Conservation (phyloP, 2,797 vertebrate species). For the Gambusia yucatana region DNA sequence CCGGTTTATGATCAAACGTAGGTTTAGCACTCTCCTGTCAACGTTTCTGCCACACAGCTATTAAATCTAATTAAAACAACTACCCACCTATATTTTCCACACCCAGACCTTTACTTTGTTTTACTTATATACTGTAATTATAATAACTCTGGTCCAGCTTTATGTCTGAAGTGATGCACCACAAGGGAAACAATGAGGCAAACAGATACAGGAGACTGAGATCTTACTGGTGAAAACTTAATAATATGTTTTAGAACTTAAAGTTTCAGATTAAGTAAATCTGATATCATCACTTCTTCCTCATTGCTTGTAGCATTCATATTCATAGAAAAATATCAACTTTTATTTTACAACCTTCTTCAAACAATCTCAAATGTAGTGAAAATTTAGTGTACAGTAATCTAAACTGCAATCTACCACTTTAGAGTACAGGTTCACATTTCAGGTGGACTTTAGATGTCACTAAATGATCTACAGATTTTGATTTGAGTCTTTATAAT, state of each 20-base stretch:
- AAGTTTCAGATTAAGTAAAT: neutral
- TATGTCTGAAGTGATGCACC: neutral
- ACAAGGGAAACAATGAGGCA: neutral
- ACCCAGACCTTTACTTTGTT: neutral
- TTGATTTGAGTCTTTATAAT: neutral
- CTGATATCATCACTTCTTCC: neutral
- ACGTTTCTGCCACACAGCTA: no score
- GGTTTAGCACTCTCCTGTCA: conserved; percentile 33
- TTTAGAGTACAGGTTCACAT: neutral
- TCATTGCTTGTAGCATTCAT: neutral
- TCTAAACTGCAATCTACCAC: no score
- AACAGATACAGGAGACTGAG: neutral
- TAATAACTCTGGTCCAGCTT: neutral
- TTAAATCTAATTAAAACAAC: neutral
- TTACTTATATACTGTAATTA: neutral
- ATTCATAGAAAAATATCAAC: neutral
- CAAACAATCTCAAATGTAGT: neutral
- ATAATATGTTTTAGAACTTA: neutral
- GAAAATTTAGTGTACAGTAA: no score
- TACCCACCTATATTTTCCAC: neutral
- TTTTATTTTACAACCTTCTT: neutral
- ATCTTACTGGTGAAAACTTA: neutral
- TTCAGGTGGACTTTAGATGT: neutral
- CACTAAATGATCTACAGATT: neutral
- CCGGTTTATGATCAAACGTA: conserved; percentile 97